Evolutionary conservation across 1,140 invertebrate genomes (phyloP), one percentile per base, ranked within the genome.

Genomic region (Hesperophylax magnus): DNA sequence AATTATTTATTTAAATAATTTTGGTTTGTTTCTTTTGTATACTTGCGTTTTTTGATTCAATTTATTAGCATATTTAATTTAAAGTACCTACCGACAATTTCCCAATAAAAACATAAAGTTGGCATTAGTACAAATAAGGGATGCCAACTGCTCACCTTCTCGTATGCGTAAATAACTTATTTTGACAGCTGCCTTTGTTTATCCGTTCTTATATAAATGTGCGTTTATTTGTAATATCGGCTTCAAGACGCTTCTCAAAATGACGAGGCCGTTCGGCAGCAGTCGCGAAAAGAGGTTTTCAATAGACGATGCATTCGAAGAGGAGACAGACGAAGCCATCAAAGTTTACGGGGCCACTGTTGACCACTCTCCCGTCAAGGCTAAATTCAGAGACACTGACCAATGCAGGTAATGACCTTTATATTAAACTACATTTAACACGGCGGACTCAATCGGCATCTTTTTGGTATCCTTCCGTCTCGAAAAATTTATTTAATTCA

Each of bases 261-360:
- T 79, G 78, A 79, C 78, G 67, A 58, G 71, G 71, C 78, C 78
- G 60, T 79, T 79, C 76, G 82, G 79, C 69, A 65, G 63, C 58
- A 78, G 77, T 24, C 67, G 69, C 24, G 75, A 83, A 34, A 83
- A 83, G 34, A 79, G 92, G 79, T 96, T 96, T 89, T 94, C 93
- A 61, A 96, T 96, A 84, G 94, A 95, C 87, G 94, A 95, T 87
- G 95, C 95, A 14, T 96, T 96, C 86, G 94, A 95, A 87, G 94
- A 95, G 86, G 94, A 95, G 85, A 93, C 93, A 74, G 94, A 95
- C 86, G 94, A 95, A 87, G 93, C 93, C 67, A 94, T 95, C 82
- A 93, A 93, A 86, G 93, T 94, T 9, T 95, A 95, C 87, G 94
- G 94, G 24, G 91, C 94, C 47, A 94, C 93, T 77, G 93, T 67